Percentiles rank a stretch among this genome's conserved stretches.
Conservation (phyloP, 1,140 invertebrate species). For the Ostrea edulis region DNA sequence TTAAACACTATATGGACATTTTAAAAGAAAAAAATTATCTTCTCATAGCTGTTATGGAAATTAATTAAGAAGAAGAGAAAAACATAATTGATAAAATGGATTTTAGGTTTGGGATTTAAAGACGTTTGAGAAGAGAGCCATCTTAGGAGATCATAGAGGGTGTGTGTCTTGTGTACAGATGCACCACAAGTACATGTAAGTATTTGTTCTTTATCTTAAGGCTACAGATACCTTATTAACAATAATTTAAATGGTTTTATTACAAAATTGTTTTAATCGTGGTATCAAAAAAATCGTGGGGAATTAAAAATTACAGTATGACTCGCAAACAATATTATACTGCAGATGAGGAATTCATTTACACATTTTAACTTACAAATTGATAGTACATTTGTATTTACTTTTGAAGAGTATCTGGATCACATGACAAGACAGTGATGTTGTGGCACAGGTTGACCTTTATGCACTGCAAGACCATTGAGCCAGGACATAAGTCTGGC, state of each 20-base stretch:
- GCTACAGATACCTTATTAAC: too few species aligned
- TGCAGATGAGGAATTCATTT: too few species aligned
- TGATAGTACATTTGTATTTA: neutral
- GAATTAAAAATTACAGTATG: too few species aligned
- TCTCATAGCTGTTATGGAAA: neutral
- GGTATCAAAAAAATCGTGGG: too few species aligned
- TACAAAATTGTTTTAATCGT: too few species aligned
- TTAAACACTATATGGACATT: too few species aligned
- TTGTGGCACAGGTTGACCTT: slow-evolving; percentile 69
- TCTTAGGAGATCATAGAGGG: slow-evolving; percentile 67
- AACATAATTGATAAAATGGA: neutral
- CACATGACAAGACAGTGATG: slow-evolving; percentile 68
- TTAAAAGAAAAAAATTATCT: too few species aligned
- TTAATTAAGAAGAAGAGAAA: neutral
- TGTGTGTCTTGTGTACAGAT: slow-evolving; percentile 71
- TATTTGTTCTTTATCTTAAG: neutral
- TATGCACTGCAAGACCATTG: slow-evolving; percentile 62
- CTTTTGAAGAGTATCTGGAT: slow-evolving; percentile 67
- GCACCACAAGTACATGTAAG: slow-evolving; percentile 69
- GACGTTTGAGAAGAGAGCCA: slow-evolving; percentile 63
- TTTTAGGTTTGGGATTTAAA: slow-evolving; percentile 73
- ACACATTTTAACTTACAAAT: too few species aligned
- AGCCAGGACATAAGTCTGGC: slow-evolving; percentile 62
- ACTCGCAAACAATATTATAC: too few species aligned
- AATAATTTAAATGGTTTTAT: too few species aligned